Evolutionary conservation across 1,140 invertebrate species (phyloP).

Genomic region (Ceratosolen solmsi): DNA sequence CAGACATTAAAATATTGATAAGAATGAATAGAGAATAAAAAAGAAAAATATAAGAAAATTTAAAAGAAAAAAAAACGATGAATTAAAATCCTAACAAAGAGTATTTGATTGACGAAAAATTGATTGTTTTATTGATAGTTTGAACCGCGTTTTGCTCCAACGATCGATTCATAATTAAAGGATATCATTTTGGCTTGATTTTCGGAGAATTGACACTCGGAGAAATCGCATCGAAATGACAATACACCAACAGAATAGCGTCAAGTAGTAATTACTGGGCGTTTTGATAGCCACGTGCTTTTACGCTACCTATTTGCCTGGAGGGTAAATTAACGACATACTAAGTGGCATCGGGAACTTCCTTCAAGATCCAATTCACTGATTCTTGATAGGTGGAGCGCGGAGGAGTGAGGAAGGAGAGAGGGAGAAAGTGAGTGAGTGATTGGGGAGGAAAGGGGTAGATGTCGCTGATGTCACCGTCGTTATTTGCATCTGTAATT

Average conservation of each 20-base stretch:
- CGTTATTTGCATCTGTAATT: constrained; percentile 69
- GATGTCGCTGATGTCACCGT: constrained; percentile 41
- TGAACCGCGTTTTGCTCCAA: not conserved
- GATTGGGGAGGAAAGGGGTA: not conserved
- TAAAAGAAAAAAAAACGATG: too few species aligned
- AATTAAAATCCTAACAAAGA: too few species aligned
- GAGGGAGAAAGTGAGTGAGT: too few species aligned
- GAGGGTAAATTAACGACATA: constrained; percentile 60
- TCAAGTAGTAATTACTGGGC: constrained; percentile 39
- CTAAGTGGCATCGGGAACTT: constrained; percentile 60
- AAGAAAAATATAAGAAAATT: too few species aligned
- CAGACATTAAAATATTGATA: too few species aligned
- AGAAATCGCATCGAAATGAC: not conserved
- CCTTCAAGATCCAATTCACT: constrained; percentile 60
- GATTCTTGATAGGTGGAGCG: constrained; percentile 63
- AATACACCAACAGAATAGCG: constrained; percentile 6
- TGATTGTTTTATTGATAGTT: too few species aligned
- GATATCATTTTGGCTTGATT: not conserved
- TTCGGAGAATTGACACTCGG: not conserved
- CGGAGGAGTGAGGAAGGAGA: too few species aligned
- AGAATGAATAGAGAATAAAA: too few species aligned
- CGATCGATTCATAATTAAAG: constrained; percentile 46
- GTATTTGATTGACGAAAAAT: too few species aligned
- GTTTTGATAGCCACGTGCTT: constrained; percentile 37
- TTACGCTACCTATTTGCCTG: constrained; percentile 6